phyloP scores from a whole-genome alignment of 2,113 vertebrate genomes.

The Anolis sagrei region DNA sequence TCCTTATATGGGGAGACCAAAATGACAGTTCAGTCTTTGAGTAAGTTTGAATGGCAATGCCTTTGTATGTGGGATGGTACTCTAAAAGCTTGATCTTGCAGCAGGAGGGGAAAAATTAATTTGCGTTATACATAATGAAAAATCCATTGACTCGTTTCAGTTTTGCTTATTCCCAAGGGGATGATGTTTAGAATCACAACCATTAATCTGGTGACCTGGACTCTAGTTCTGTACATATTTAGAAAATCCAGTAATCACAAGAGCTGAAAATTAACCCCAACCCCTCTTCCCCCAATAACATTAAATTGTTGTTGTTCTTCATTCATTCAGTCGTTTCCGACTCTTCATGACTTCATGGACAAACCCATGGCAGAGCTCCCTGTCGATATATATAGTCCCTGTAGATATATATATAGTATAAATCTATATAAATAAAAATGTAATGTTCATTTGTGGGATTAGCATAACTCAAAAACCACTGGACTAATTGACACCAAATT shows the following conservation, averaged over 20 bases:
- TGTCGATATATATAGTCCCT: no score
- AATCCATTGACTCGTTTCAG: not conserved
- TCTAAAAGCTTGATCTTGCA: not conserved
- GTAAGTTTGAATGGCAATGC: conserved; percentile 72
- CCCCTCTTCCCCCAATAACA: not conserved
- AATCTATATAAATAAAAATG: no score
- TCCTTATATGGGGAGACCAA: conserved; percentile 98
- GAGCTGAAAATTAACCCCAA: no score
- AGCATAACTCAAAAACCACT: no score
- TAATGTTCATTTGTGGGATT: no score
- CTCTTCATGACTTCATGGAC: no score
- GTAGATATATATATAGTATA: no score
- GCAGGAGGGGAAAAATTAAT: no score
- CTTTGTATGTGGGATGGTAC: not conserved
- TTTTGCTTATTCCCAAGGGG: not conserved
- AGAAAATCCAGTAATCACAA: not conserved
- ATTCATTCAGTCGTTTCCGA: no score
- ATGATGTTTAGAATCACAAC: not conserved
- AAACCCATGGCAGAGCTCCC: no score
- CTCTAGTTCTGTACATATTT: not conserved
- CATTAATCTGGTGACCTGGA: not conserved
- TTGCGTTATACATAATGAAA: not conserved
- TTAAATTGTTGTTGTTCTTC: no score
- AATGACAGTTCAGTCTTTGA: conserved; percentile 99
- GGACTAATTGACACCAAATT: no score